Conservation (phyloP, 1,140 invertebrate genomes). For the Phenacoccus solenopsis region DNA sequence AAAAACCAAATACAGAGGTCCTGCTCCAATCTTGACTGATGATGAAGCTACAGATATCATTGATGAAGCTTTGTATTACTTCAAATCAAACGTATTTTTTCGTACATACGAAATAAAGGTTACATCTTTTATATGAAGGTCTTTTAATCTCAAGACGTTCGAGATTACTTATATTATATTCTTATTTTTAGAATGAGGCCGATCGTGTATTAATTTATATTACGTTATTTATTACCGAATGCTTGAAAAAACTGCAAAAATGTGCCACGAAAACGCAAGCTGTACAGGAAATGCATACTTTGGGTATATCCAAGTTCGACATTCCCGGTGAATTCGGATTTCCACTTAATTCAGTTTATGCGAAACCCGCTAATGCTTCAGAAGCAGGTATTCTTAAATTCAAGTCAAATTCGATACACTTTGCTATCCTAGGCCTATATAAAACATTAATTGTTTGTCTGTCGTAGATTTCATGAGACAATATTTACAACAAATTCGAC, state of each 20-base stretch:
- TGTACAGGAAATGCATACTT: slow-evolving; percentile 86
- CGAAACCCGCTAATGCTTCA: slow-evolving; percentile 60
- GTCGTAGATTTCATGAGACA: slow-evolving; percentile 73
- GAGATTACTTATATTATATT: slow-evolving; percentile 8
- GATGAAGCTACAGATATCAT: slow-evolving; percentile 79
- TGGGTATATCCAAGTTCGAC: slow-evolving; percentile 90
- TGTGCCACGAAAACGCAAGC: slow-evolving; percentile 81
- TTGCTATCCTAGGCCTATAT: background rate
- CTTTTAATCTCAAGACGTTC: background rate
- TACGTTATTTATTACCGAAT: slow-evolving; percentile 97
- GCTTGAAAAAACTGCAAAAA: slow-evolving; percentile 86
- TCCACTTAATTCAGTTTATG: slow-evolving; percentile 95
- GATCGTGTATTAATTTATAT: slow-evolving; percentile 95
- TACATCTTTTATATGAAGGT: no score
- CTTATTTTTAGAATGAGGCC: slow-evolving; percentile 73
- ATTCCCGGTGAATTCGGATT: slow-evolving; percentile 94
- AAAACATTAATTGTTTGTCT: slow-evolving; percentile 22
- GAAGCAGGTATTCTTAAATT: slow-evolving; percentile 66
- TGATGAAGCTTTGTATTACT: slow-evolving; percentile 93
- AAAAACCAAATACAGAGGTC: slow-evolving; percentile 73
- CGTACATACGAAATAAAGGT: slow-evolving; percentile 97
- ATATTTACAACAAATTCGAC: slow-evolving; percentile 86
- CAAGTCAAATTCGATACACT: background rate
- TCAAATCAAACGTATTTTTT: slow-evolving; percentile 99
- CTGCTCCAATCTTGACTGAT: slow-evolving; percentile 53